Base-by-base conservation (phyloP, 2,113 vertebrate species). In the Anas platyrhynchos region DNA sequence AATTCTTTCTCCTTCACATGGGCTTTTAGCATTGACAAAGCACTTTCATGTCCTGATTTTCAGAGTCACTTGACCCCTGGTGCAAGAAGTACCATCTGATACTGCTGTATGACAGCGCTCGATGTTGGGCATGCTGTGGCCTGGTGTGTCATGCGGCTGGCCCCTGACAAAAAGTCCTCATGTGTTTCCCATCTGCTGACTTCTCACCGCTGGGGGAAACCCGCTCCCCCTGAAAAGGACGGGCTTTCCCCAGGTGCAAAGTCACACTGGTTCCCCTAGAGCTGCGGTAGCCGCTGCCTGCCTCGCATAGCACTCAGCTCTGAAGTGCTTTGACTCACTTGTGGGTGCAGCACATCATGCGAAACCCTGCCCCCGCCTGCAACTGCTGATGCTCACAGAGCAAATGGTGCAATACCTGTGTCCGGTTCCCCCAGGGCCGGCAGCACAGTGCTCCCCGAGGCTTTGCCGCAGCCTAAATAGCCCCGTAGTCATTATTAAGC, bases 11-110 rank as follows among this genome's bases (percentile, higher is more conserved):
- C 62, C 31, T 71, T 59, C 31, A 0, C 0, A 48, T 73, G 83
- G 65, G 67, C 56, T 91, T 92, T 86, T 44, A 65, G 32, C 27
- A 22, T 67, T 89, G 44, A 43, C 71, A 52, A 87, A 93, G 89
- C 80, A 50, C 62, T 92, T 79, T 62, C 81, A 58, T 3, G n/a
- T 48, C 62, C 77, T 61, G 74, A 22, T 65, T 75, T 86, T 82
- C 1, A 0, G 26, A 80, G 81, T 94, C 86, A 87, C 84, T 85
- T 85, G 91, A 84, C 65, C 7, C 43, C 26, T 25, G 23, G 8
- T 23, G 63, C 48, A 89, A 77, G 79, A 71, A 1, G 34, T 32
- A 41, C 85, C 63, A 3, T 66, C 73, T 76, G 82, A 91, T 65
- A 54, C 20, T 52, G 41, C 29, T 0, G 0, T 15, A 15, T 59